Base-by-base conservation (phyloP, 2,888 invertebrate genomes). In the Drosophila kuntzei region DNA sequence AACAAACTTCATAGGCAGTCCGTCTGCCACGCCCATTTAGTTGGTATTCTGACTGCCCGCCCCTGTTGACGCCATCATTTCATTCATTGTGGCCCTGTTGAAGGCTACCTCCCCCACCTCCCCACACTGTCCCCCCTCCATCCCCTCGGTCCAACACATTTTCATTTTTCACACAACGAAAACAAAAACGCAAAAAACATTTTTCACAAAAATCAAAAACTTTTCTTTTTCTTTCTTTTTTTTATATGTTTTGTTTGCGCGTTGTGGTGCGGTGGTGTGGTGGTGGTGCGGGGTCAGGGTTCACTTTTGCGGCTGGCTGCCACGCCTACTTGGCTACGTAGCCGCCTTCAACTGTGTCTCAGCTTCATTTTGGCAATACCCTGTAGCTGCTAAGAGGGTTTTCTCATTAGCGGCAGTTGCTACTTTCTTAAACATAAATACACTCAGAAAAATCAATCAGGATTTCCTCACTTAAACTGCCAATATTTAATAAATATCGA, bases 201-300 rank as follows among this genome's bases (percentile, higher is more conserved):
- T 69, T 80, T 67, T 67, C 47, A 69, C 59, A 82, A 80, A 85
- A 85, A 76, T 82, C 82, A 76, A 85, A 84, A 84, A 82, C 67
- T 79, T 82, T 80, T 71, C 44, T n/a, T 22, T 43, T n/a, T 37
- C 37, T 43, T 47, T n/a, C n/a, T 51, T 11, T 39, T 43, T 18
- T 29, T 51, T 39, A 43, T 9, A 57, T 44, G 44, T 75, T 76
- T 63, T 70, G 47, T 69, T 59, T 47, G 61, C 41, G 25, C 41
- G 2, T 50, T 51, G 18, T 29, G 29, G 18, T 43, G 16, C 22
- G 49, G 29, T 20, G 16, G 3, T 39, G 25, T 27, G 39, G 7
- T 9, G 7, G 11, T 16, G 43, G 29, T 14, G 53, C 20, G 29
- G 63, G 63, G 43, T 68, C 55, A 53, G 61, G 57, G 69, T 49